Base-by-base conservation (phyloP, 1,140 invertebrate genomes). In the Saccostrea glomerata region DNA sequence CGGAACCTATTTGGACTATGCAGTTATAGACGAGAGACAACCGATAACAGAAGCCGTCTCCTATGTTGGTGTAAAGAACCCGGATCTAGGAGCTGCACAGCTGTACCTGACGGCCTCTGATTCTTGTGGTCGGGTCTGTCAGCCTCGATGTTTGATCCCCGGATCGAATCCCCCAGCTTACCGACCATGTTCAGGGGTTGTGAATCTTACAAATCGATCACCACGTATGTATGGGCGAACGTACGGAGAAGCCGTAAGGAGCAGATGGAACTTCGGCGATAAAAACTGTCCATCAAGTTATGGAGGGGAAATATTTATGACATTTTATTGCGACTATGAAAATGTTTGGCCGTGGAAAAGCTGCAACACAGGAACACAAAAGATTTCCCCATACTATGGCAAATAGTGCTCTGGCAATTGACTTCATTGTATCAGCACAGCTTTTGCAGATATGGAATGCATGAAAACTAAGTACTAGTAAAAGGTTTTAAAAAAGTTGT, bases 281-380 rank as follows among this genome's bases (percentile, higher is more conserved):
- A 86, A 90, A 63, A 85, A 89, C n/a, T 92, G 90, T 40, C 92
- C 92, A 0, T 86, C n/a, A 2, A 90, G 89, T 73, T 89, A 86
- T n/a, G 83, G 84, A 5, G 89, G 90, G 13, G 88, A 91, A 56
- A 89, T 92, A 47, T 91, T 89, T 73, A 56, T 93, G 25, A 91
- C 90, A 30, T 93, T 92, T 85, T 91, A 92, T 60, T 93, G 92
- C 86, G 92, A 92, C 82, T 93, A 92, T 84, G 83, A 89, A 63
- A 89, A 92, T 56, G 66, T 84, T 11, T 90, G 92, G 70, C 92
- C 92, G 55, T 93, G 91, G 89, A 70, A 83, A 83, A 40, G 40
- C 13, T 87, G 82, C 12, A 87, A 40, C 17, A 56, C 30, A 12
- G 70, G 25, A 77, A 77, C 30, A 77, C 23, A 6, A 15, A 25